phyloP scores from a whole-genome alignment of 2,888 invertebrate species.

The Drosophila tanythrix region DNA sequence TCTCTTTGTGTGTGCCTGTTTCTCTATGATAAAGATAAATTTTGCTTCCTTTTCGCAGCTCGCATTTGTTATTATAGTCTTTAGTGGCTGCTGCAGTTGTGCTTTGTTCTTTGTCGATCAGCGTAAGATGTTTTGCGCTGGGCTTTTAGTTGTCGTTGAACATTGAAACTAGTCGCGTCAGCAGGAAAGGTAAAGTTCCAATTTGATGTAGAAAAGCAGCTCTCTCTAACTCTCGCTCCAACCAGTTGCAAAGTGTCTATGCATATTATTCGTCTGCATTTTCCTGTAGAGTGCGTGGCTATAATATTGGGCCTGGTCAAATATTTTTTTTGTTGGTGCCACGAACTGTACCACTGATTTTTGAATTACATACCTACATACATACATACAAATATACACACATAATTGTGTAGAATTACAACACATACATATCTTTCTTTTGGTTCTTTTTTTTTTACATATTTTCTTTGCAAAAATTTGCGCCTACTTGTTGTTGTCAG shows the following conservation, averaged over 20 bases:
- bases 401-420: conserved; percentile 14
- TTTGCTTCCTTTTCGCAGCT: conserved; percentile 29
- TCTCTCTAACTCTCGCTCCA: conserved; percentile 6
- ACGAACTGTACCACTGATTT: conserved; percentile 19
- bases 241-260: conserved; percentile 41
- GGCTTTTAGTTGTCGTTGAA: conserved; percentile 60
- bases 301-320: conserved; percentile 19
- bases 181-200: conserved; percentile 50
- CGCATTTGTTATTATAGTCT: conserved; percentile 33
- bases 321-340: conserved; percentile 3
- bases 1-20: conserved; percentile 12
- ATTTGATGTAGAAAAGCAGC: conserved; percentile 23
- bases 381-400: conserved; percentile 26
- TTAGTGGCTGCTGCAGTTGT: conserved; percentile 20
- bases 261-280: conserved; percentile 17
- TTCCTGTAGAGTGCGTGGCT: conserved; percentile 30
- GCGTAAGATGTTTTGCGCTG: conserved; percentile 42
- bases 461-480: conserved; percentile 59
- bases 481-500: conserved; percentile 63
- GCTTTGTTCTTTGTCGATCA: conserved; percentile 48
- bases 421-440: conserved; percentile 51
- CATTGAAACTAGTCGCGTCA: conserved; percentile 69
- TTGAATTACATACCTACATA: conserved; percentile 37
- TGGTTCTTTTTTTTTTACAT: conserved; percentile 62
- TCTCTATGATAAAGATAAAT: conserved; percentile 36